Evolutionary conservation across 2,113 vertebrate genomes (phyloP).

Genomic region (Leucosticte australis): DNA sequence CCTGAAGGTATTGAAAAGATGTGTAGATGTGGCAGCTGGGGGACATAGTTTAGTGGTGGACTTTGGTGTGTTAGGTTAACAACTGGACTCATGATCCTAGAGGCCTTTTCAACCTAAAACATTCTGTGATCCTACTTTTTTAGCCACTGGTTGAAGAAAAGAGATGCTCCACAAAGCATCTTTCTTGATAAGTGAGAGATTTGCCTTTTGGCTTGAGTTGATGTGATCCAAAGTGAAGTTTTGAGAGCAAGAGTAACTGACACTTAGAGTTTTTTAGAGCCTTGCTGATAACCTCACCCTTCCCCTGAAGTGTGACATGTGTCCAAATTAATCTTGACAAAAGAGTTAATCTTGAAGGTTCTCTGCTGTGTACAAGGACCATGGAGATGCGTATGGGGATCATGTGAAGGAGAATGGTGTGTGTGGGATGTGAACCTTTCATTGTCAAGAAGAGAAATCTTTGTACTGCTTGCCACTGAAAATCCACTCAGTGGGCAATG

Average conservation of each 20-base stretch:
- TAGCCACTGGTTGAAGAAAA: background rate
- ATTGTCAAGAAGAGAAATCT: background rate
- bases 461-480: background rate
- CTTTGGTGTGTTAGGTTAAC: background rate
- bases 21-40: accelerated
- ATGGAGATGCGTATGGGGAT: background rate
- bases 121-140: background rate
- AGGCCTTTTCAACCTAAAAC: background rate
- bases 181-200: background rate
- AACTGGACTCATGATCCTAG: background rate
- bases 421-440: background rate
- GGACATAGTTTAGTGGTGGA: background rate
- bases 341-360: background rate
- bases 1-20: background rate
- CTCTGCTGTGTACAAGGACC: background rate
- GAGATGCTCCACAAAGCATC: background rate
- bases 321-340: background rate
- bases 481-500: background rate
- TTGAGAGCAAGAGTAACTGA: background rate
- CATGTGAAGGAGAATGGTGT: background rate
- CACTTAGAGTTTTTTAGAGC: background rate
- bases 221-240: background rate
- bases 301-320: background rate
- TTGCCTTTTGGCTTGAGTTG: background rate
- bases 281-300: background rate